A percentile compares a stretch with the other conserved stretches of the same genome.
Conservation (phyloP, 2,797 vertebrate species). For the Spinus pinus region DNA sequence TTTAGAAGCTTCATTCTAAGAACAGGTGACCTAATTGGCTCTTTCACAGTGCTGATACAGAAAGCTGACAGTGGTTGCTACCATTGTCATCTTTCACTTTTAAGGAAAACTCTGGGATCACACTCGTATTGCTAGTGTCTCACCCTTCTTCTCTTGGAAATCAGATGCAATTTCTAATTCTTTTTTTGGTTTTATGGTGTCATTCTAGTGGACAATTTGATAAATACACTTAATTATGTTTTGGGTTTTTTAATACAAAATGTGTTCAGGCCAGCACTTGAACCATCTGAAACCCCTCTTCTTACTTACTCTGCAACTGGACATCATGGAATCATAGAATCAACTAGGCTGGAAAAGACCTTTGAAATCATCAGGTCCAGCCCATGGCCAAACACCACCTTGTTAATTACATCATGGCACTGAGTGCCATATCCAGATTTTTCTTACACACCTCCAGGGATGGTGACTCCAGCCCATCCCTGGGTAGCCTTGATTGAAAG, state of each 20-base stretch:
- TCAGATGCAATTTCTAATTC: slow-evolving; percentile 12
- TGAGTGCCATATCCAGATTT: neutral
- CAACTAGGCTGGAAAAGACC: neutral
- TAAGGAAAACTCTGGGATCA: neutral
- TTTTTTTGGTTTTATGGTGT: neutral
- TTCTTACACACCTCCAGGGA: neutral
- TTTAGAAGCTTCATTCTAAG: neutral
- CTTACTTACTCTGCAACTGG: neutral
- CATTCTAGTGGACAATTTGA: slow-evolving; percentile 6
- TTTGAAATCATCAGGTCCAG: neutral
- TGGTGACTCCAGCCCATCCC: neutral
- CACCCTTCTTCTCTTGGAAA: slow-evolving; percentile 37
- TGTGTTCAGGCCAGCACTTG: neutral
- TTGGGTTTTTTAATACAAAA: neutral
- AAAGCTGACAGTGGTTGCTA: neutral
- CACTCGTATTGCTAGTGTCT: neutral
- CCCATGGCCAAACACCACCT: neutral
- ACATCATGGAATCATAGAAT: neutral
- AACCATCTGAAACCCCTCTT: neutral
- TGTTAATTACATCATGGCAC: neutral
- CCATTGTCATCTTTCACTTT: neutral
- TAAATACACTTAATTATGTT: neutral
- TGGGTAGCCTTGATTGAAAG: neutral
- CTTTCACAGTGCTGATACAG: neutral
- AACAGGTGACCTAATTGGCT: neutral